Evolutionary conservation across 1,140 invertebrate genomes (phyloP), one percentile per base, ranked within the genome.

Genomic region (Brachionus asplanchnoidis): DNA sequence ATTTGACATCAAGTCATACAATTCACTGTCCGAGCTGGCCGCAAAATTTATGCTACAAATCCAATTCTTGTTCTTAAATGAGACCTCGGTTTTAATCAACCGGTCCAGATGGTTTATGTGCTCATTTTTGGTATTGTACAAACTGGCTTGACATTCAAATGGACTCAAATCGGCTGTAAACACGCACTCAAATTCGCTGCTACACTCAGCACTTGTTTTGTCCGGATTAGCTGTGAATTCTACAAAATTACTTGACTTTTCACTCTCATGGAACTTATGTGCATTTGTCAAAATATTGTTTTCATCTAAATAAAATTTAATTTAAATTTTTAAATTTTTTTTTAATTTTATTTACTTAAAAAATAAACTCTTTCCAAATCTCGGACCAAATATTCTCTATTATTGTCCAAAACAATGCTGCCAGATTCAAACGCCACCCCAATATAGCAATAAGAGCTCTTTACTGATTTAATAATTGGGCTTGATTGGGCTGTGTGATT

Each of bases 1-100:
- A 42, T 77, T 44, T 77, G 9, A 23, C 12, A 77, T 46, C 46
- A 77, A 77, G 9, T 77, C 73, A 23, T 77, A 77, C 7, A 77
- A 7, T 2, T 50, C 46, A 23, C 46, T 26, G n/a, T 77, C 73
- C 23, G 73, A 50, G 17, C 50, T 77, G 8, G 42, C 2, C 12
- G 2, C 46, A 50, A 77, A 77, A 28, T 77, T 77, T 3, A 50
- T 50, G 17, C 11, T 7, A n/a, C 73, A 77, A 12, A 53, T 9
- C 73, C 73, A 77, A 12, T 50, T 46, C 14, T 77, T 23, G 5
- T 77, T 46, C n/a, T 77, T 46, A n/a, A 36, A 77, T 6, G 12
- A 11, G 11, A 77, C 23, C 12, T 77, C 44, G 8, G 73, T 50
- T 28, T 11, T 26, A 14, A 77, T 14, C 20, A 77, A 14, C 5